These are phyloP conservation scores for Callimorpha dominula DNA, from an alignment of 2,888 invertebrate species.

Conservation along the genomic window DNA sequence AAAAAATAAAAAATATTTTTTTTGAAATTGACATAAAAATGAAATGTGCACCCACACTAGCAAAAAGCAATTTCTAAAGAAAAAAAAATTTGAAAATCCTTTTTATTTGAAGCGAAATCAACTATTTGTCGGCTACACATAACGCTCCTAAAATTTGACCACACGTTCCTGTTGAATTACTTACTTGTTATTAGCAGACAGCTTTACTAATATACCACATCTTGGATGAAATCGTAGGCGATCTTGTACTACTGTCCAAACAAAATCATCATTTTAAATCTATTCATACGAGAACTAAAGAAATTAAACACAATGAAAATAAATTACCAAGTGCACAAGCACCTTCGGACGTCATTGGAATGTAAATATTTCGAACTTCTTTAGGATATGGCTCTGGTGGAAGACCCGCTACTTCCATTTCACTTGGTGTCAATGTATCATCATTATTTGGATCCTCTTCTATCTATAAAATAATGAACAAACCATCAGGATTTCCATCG, in stretches of 20 bases:
- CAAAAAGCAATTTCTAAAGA: too few species aligned
- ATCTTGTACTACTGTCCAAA: constrained; percentile 82
- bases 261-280: neutral
- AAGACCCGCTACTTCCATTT: constrained; percentile 56
- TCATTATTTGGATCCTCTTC: constrained; percentile 75
- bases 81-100: too few species aligned
- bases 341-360: constrained; percentile 66
- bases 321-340: constrained; percentile 66
- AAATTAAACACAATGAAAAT: neutral
- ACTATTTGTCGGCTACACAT: too few species aligned
- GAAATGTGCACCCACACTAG: too few species aligned
- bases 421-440: constrained; percentile 67
- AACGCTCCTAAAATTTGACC: too few species aligned
- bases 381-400: constrained; percentile 55
- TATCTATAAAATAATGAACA: constrained; percentile 49
- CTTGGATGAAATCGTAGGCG: constrained; percentile 94
- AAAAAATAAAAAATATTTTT: too few species aligned
- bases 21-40: too few species aligned
- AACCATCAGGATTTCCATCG: neutral
- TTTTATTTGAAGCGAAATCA: too few species aligned
- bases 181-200: constrained; percentile 91
- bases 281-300: neutral
- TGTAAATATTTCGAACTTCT: constrained; percentile 56
- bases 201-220: constrained; percentile 95
- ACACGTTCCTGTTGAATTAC: constrained; percentile 32